Evolutionary conservation across 2,797 vertebrate species (phyloP).

Genomic region (Darevskia mixta): DNA sequence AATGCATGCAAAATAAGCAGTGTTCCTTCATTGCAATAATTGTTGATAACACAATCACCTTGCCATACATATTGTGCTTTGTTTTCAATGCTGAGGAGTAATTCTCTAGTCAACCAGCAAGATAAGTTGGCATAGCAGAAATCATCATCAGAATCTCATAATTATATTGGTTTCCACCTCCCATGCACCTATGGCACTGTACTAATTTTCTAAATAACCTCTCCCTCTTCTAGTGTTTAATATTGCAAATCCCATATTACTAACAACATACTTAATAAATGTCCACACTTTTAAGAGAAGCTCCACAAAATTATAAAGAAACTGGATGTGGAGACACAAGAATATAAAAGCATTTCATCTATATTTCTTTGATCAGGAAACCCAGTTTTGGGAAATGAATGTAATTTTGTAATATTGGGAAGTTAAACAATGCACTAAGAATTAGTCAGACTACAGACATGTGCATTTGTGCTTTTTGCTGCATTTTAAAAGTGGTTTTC

Average conservation of each 20-base stretch:
- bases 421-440: background rate
- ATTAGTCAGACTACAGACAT: background rate
- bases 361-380: background rate
- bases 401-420: background rate
- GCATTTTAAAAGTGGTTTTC: background rate
- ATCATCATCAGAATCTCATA: background rate
- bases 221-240: background rate
- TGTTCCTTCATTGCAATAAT: background rate
- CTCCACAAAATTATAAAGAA: background rate
- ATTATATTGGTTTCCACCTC: background rate
- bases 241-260: background rate
- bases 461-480: background rate
- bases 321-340: accelerated
- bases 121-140: background rate
- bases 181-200: background rate
- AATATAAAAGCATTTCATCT: constrained; percentile 11
- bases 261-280: background rate
- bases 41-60: background rate
- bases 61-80: background rate
- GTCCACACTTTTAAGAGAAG: background rate
- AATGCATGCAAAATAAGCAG: background rate
- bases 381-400: background rate
- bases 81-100: background rate
- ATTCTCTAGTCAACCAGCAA: background rate
- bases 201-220: background rate